Evolutionary conservation across 2,113 vertebrate species (phyloP).

Genomic region (Gavia stellata): DNA sequence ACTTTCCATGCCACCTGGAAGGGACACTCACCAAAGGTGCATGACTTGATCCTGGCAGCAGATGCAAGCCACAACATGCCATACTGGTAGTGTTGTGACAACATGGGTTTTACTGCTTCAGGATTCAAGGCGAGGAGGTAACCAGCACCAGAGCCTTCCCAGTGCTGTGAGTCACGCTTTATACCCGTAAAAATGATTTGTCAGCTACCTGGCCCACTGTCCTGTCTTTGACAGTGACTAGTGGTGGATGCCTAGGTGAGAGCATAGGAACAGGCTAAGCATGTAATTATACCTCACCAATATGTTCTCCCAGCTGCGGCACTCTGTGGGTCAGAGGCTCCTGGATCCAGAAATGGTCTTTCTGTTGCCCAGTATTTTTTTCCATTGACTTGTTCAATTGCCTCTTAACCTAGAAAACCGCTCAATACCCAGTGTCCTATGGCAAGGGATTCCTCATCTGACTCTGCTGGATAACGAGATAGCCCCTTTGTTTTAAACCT

Average conservation of each 20-base stretch:
- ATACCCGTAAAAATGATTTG: background rate
- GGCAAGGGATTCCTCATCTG: background rate
- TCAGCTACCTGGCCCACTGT: constrained; percentile 15
- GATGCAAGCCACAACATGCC: background rate
- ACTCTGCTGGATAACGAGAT: background rate
- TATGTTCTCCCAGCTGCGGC: background rate
- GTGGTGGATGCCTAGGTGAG: background rate
- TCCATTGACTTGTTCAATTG: background rate
- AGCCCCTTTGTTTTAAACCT: background rate
- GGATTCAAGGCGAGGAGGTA: background rate
- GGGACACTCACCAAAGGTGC: background rate
- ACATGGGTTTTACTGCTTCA: background rate
- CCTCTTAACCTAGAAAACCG: background rate
- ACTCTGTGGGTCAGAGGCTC: background rate
- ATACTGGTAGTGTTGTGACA: background rate
- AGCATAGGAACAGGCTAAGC: background rate
- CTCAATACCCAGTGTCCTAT: background rate
- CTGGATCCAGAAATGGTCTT: background rate
- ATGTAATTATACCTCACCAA: background rate
- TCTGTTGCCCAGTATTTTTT: background rate
- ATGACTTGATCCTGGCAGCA: background rate
- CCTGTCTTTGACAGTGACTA: constrained; percentile 16
- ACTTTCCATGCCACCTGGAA: background rate
- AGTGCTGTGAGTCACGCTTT: background rate
- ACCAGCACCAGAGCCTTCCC: background rate